These are phyloP conservation scores for Cyaniris semiargus DNA, from an alignment of 2,888 invertebrate genomes.

Conservation along the genomic window DNA sequence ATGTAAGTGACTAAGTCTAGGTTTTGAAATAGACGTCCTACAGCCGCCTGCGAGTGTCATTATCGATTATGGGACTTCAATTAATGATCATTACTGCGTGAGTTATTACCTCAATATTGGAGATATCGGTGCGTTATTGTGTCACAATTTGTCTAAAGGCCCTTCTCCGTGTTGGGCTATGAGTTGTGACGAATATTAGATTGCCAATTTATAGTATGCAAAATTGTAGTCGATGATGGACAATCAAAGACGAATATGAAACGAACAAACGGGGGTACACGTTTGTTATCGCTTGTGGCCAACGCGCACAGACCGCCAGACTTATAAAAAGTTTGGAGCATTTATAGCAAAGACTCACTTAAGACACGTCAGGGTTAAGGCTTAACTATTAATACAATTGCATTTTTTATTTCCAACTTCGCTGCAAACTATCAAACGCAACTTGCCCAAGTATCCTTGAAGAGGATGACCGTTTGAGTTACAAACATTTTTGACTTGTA, in stretches of 20 bases:
- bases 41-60: conserved; percentile 45
- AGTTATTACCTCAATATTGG: conserved; percentile 31
- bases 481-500: no score
- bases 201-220: no score
- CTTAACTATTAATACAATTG: not conserved
- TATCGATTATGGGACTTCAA: conserved; percentile 41
- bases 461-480: no score
- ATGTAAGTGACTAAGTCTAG: conserved; percentile 44
- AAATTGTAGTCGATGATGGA: no score
- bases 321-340: not conserved
- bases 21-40: conserved; percentile 46
- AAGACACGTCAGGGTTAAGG: no score
- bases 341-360: not conserved
- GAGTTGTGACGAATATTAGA: no score
- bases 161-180: not conserved
- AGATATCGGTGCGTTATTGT: conserved; percentile 15
- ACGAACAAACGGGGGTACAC: no score
- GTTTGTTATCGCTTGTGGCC: no score
- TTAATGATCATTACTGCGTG: conserved; percentile 36
- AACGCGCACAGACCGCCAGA: not conserved
- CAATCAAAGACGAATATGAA: no score
- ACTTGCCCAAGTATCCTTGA: no score
- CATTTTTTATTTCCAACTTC: no score
- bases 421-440: no score
- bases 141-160: not conserved